Evolutionary conservation across 2,113 vertebrate genomes (phyloP).

Genomic region (Marmota monax): DNA sequence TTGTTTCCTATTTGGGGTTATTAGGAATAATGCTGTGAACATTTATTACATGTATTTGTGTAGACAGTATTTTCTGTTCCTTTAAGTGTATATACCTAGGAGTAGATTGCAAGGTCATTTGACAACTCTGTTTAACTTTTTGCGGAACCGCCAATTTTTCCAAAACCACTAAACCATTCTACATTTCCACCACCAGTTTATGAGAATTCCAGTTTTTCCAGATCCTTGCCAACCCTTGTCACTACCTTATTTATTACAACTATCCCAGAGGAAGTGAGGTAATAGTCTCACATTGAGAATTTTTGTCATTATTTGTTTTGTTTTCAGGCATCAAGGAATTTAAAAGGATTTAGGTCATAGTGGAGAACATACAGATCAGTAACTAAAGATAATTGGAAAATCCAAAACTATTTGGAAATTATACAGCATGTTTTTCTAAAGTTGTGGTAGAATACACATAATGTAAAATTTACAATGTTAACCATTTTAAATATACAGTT

Average conservation of each 20-base stretch:
- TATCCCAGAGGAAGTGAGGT: background rate
- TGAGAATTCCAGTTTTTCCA: background rate
- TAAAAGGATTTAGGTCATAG: background rate
- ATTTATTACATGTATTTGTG: background rate
- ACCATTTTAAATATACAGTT: background rate
- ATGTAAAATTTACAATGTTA: background rate
- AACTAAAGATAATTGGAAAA: constrained; percentile 20
- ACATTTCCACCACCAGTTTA: background rate
- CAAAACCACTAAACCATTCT: too few relatives aligned
- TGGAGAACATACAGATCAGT: background rate
- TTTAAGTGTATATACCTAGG: background rate
- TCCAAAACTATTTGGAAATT: background rate
- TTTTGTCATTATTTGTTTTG: background rate
- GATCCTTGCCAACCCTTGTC: background rate
- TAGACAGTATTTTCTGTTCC: background rate
- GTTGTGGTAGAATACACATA: background rate
- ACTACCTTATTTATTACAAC: background rate
- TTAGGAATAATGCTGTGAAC: constrained; percentile 6
- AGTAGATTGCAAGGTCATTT: background rate
- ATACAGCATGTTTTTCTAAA: background rate
- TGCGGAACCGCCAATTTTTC: background rate
- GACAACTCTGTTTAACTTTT: background rate
- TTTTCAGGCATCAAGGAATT: background rate
- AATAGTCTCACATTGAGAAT: background rate
- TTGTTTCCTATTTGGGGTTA: background rate